These are phyloP conservation scores for Tragelaphus scriptus DNA, from an alignment of 2,113 vertebrate species.

Conservation along the genomic window DNA sequence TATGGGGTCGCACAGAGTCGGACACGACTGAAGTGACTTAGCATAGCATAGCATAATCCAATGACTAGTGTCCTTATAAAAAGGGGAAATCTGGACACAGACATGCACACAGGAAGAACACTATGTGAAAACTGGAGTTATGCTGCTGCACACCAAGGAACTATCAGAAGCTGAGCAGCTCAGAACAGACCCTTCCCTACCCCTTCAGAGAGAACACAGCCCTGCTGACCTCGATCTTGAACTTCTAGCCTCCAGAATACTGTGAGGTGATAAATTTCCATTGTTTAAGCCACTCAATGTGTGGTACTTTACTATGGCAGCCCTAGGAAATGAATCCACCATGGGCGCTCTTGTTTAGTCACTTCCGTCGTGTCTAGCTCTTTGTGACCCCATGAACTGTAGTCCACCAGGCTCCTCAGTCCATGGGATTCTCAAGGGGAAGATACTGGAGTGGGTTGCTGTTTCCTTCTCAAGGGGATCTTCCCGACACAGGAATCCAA, in stretches of 20 bases:
- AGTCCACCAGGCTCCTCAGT: neutral
- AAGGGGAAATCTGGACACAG: neutral
- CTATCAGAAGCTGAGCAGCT: neutral
- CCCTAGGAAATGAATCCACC: neutral
- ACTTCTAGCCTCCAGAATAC: neutral
- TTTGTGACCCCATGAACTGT: neutral
- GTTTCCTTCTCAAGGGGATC: neutral
- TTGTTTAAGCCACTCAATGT: neutral
- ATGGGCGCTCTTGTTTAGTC: neutral
- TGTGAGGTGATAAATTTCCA: neutral
- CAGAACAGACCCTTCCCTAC: neutral
- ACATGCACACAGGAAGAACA: neutral
- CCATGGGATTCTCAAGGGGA: neutral
- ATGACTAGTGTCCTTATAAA: neutral
- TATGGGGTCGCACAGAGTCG: too few relatives aligned
- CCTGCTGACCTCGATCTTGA: neutral
- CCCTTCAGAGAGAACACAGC: neutral
- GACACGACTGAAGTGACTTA: too few relatives aligned
- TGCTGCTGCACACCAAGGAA: neutral
- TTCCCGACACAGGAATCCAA: neutral
- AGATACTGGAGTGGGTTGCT: neutral
- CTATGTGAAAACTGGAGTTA: neutral
- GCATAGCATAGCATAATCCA: neutral
- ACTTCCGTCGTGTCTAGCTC: neutral
- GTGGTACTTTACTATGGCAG: neutral